Conservation (phyloP, 2,797 vertebrate genomes). For the Phalanger gymnotis region DNA sequence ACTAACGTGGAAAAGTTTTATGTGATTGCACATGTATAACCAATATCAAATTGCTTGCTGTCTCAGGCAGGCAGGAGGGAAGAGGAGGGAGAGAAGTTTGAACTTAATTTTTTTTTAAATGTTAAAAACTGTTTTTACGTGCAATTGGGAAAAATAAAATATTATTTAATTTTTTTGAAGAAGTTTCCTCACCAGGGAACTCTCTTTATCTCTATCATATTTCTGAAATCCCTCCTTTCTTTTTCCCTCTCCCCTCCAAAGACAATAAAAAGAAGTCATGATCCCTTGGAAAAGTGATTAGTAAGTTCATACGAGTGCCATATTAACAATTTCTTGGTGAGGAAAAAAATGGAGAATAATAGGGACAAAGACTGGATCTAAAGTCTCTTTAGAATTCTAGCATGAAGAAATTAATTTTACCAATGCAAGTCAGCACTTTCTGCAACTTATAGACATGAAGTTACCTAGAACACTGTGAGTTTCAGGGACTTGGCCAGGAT, state of each 20-base stretch:
- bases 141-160: too few relatives aligned
- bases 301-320: background rate
- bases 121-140: too few relatives aligned
- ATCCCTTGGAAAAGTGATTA: background rate
- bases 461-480: background rate
- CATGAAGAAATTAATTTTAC: background rate
- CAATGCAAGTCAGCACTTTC: background rate
- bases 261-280: background rate
- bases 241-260: background rate
- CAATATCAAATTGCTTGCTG: background rate
- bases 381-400: background rate
- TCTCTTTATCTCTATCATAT: background rate
- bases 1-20: background rate
- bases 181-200: too few relatives aligned
- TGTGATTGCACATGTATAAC: background rate
- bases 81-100: too few relatives aligned
- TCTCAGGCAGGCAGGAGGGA: background rate
- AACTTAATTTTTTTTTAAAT: too few relatives aligned
- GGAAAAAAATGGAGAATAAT: background rate
- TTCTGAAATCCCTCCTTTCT: background rate
- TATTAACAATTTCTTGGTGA: background rate
- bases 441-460: background rate
- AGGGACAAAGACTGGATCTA: background rate
- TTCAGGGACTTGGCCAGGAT: background rate
- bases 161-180: too few relatives aligned